Evolutionary conservation across 2,113 vertebrate species (phyloP), one percentile per base, ranked within the genome.

Genomic region (Hirundichthys speculiger): DNA sequence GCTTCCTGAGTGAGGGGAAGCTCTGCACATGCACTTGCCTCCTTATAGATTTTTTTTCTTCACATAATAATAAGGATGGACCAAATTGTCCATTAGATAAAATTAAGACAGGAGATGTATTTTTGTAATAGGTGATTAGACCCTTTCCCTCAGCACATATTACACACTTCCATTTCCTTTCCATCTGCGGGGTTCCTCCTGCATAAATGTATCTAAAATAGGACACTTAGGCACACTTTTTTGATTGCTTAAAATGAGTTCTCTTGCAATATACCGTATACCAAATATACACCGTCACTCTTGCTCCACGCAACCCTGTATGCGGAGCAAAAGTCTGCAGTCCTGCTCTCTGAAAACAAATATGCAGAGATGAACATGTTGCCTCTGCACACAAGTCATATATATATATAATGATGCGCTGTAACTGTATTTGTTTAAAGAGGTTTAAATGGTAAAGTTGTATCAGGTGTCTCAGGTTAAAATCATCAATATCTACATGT

Each of bases 131-230:
- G 30, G 42, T 46, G 67, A 53, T 77, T 52, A 49, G 30, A 55
- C 13, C 27, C 41, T 34, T 70, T 61, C 21, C 61, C 66, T 61
- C 16, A 56, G 14, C 41, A 43, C 41, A 62, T 45, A 64, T 77
- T 38, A 66, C 13, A 2, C 22, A 20, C 43, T 79, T 74, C 38
- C 25, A 55, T 74, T 77, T 60, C 25, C 25, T 54, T 38, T 48
- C 55, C 52, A 77, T 72, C 56, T 49, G 13, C 47, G 63, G 57
- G 69, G 24, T 64, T 54, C 14, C 27, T 57, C 16, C 20, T 49
- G 58, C 45, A 68, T 48, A 55, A 42, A 53, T 59, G 20, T 61
- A 83, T 79, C 18, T 42, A 25, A 73, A 79, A 49, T 12, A 27
- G 46, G 0, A 30, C 51, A 50, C 16, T 27, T 53, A 45, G 55